These are phyloP conservation scores for Halcyon malimbica DNA, from an alignment of 2,113 vertebrate species.

Conservation along the genomic window DNA sequence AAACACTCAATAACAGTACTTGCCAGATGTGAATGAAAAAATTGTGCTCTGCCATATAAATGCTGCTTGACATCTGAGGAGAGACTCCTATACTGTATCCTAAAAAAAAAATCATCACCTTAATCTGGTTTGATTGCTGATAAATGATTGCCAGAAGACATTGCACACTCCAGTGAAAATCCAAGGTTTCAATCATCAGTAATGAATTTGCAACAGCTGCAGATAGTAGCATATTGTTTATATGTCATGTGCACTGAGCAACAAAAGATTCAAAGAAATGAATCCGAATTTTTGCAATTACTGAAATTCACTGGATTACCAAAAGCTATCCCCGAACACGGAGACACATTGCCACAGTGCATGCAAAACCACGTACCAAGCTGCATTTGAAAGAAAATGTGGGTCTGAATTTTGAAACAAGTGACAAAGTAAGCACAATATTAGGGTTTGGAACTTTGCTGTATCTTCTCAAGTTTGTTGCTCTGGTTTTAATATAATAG, in stretches of 20 bases:
- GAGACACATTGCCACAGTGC: not conserved
- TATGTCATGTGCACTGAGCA: not conserved
- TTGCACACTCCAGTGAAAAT: not conserved
- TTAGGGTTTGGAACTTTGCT: not conserved
- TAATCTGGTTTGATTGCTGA: not conserved
- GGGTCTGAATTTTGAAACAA: not conserved
- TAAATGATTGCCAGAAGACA: not conserved
- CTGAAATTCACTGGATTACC: not conserved
- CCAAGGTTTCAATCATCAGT: not conserved
- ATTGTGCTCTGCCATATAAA: not conserved
- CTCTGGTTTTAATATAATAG: not conserved
- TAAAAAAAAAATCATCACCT: constrained; percentile 7
- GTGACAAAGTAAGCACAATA: accelerated
- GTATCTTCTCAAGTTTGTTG: not conserved
- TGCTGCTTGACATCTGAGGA: not conserved
- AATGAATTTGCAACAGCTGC: not conserved
- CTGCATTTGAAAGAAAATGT: accelerated
- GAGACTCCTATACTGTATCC: not conserved
- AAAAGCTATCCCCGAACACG: not conserved
- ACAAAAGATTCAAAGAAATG: not conserved
- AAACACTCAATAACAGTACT: not conserved
- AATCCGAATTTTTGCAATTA: not conserved
- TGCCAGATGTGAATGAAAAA: not conserved
- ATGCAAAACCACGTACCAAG: not conserved
- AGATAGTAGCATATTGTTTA: not conserved